Base-by-base conservation (phyloP, 2,113 vertebrate genomes). In the Caranx ignobilis region DNA sequence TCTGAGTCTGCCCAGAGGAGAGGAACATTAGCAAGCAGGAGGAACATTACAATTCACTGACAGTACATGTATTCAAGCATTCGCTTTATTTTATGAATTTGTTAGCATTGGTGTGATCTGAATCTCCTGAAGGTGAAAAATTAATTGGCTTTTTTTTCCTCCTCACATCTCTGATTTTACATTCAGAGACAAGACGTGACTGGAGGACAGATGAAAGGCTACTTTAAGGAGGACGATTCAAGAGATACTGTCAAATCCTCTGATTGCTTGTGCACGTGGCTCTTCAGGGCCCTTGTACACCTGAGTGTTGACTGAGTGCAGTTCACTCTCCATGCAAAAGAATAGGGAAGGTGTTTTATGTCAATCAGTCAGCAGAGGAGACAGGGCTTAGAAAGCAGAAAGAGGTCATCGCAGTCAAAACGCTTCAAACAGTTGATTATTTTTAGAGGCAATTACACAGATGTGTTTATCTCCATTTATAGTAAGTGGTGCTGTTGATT, bases 361-460 rank as follows among this genome's bases (percentile, higher is more conserved):
- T 86, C 85, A 79, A 75, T 79, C 76, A 77, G 75, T 67, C 64
- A 72, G 60, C 11, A 10, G 50, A 68, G 59, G 48, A 80, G 62
- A 72, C 39, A 10, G 16, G 1, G 31, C 81, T 64, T 82, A 82
- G 62, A 76, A 90, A 84, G 41, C 45, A 6, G 45, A 11, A 47
- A 48, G 55, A 16, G 47, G 32, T 81, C 48, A 9, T 43, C 34
- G 8, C 26, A 79, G 73, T 87, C 78, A 68, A 55, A 59, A 52
- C 1, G 57, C 79, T 83, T 89, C 74, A 75, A 70, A 75, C 16
- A 7, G 52, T 15, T 52, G 71, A 87, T 82, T 90, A 92, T 92
- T 84, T 89, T 89, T 87, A 85, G 86, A 89, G 64, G 61, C 64
- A 88, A 79, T 81, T 79, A 77, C 72, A 54, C 69, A 66, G 61